Percentiles rank a stretch among this genome's conserved stretches.
Evolutionary conservation across 53 echinoderm and acorn worm species (phyloP).

Genomic region (Antedon mediterranea): DNA sequence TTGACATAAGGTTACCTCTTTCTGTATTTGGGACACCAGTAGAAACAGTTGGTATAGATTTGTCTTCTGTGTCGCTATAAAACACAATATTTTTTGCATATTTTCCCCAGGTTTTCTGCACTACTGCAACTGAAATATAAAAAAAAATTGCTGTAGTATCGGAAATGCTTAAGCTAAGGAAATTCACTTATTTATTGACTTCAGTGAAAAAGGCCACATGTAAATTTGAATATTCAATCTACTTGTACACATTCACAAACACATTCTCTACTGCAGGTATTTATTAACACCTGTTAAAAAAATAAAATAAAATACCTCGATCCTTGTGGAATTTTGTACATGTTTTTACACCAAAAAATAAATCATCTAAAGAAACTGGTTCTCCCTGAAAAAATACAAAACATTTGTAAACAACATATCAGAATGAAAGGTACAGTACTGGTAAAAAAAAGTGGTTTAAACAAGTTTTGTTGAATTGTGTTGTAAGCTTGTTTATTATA

Average conservation of each 20-base stretch:
- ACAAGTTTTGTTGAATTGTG: too few relatives aligned
- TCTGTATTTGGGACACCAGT: conserved; percentile 90
- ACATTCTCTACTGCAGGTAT: too few relatives aligned
- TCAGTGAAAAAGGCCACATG: too few relatives aligned
- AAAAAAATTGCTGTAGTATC: neutral
- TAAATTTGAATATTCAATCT: too few relatives aligned
- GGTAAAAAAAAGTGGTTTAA: too few relatives aligned
- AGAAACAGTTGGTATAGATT: conserved; percentile 61
- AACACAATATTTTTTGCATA: conserved; percentile 56
- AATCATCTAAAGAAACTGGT: conserved; percentile 42
- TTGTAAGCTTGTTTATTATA: too few relatives aligned
- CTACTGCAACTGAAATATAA: conserved; percentile 54
- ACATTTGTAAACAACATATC: neutral
- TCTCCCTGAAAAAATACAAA: conserved; percentile 33
- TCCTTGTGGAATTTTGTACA: conserved; percentile 76
- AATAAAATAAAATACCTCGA: conserved; percentile 71
- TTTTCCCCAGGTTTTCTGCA: conserved; percentile 63
- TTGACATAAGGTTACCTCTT: conserved; percentile 56
- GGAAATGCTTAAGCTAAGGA: neutral
- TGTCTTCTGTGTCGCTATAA: conserved; percentile 68
- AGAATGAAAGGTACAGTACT: too few relatives aligned
- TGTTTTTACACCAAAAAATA: conserved; percentile 84
- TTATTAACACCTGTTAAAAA: too few relatives aligned
- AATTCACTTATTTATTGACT: too few relatives aligned
- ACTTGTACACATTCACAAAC: too few relatives aligned